Evolutionary conservation across 2,888 invertebrate species (phyloP).

Genomic region (Agriotes lineatus): DNA sequence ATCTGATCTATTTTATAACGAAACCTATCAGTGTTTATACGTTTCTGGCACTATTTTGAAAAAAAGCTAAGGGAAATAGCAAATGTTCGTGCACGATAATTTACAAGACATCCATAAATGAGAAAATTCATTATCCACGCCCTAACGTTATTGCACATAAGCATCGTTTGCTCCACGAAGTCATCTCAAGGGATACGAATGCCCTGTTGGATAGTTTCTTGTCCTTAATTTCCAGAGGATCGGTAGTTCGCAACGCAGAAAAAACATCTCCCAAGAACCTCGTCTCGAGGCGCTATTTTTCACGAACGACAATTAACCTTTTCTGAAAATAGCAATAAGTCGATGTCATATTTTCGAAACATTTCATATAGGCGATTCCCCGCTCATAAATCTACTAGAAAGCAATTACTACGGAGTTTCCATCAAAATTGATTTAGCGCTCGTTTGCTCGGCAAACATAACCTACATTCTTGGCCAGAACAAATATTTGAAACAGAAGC

Average conservation of each 20-base stretch:
- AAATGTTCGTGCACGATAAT: too few relatives aligned
- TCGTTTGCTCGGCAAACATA: slow-evolving; percentile 3
- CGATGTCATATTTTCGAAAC: too few relatives aligned
- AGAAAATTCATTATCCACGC: background rate
- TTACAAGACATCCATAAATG: background rate
- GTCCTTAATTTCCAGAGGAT: background rate
- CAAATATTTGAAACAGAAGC: slow-evolving; percentile 22
- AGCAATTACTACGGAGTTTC: slow-evolving; percentile 9
- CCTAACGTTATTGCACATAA: background rate
- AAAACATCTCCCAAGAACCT: background rate
- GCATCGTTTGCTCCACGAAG: background rate
- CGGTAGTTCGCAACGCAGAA: background rate
- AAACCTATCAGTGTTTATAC: too few relatives aligned
- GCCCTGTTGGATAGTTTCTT: background rate
- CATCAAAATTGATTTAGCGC: slow-evolving; percentile 15
- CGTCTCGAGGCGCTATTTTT: background rate
- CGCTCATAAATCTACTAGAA: background rate
- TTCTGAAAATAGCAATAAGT: too few relatives aligned
- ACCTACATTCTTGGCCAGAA: slow-evolving; percentile 10
- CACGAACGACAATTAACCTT: background rate
- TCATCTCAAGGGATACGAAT: background rate
- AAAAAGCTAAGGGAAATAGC: too few relatives aligned
- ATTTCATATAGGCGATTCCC: background rate
- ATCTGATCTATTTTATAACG: too few relatives aligned
- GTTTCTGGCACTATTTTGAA: too few relatives aligned